These are phyloP conservation scores for Sitodiplosis mosellana DNA, from an alignment of 1,140 invertebrate species.

Conservation along the genomic window DNA sequence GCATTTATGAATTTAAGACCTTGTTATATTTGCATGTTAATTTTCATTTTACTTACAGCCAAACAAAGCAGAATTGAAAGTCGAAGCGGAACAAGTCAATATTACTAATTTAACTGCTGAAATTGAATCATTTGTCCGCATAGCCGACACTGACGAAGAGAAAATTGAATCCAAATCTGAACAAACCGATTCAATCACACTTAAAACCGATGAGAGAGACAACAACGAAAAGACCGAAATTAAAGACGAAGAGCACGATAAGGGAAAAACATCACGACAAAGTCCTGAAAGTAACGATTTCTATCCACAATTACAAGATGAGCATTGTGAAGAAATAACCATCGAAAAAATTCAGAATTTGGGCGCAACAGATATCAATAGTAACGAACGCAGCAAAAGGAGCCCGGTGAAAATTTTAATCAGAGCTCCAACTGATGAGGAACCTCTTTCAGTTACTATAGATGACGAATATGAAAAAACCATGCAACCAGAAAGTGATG, in stretches of 20 bases:
- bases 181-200: not conserved
- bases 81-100: conserved; percentile 7
- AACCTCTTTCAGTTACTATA: too few species aligned
- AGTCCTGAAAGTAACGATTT: not conserved
- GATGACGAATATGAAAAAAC: not conserved
- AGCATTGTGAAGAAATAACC: too few species aligned
- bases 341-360: too few species aligned
- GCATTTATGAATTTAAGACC: too few species aligned
- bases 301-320: not conserved
- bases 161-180: not conserved
- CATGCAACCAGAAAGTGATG: not conserved
- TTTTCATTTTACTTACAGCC: too few species aligned
- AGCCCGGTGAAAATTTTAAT: too few species aligned
- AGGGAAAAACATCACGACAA: not conserved
- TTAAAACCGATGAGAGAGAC: too few species aligned
- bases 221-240: not conserved
- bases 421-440: too few species aligned
- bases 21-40: too few species aligned
- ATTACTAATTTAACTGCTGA: conserved; percentile 18
- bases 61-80: not conserved
- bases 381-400: too few species aligned
- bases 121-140: conserved; percentile 20
- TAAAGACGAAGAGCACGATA: not conserved
- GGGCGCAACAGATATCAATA: too few species aligned
- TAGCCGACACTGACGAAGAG: not conserved